A percentile compares a stretch with the other conserved stretches of the same genome.
Evolutionary conservation across 2,888 invertebrate genomes (phyloP).

Genomic region (Ctenicera cuprea): DNA sequence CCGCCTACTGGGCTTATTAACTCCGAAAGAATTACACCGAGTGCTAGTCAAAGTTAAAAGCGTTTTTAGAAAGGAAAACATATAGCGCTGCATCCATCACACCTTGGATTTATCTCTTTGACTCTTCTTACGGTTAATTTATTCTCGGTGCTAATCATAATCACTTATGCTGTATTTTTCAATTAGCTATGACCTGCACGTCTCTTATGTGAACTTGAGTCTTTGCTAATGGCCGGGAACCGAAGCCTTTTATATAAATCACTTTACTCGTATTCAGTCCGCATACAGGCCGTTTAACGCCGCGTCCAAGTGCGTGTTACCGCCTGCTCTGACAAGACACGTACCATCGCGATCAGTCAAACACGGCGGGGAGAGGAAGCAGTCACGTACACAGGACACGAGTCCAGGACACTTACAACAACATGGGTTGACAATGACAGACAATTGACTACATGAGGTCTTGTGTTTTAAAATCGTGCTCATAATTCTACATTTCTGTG

Average conservation of each 20-base stretch:
- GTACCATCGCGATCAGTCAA: slow-evolving; percentile 60
- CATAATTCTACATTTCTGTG: slow-evolving; percentile 43
- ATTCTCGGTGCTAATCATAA: slow-evolving; percentile 62
- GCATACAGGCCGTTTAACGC: slow-evolving; percentile 53
- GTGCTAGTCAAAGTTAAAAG: slow-evolving; percentile 30
- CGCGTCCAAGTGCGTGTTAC: slow-evolving; percentile 53
- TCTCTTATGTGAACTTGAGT: slow-evolving; percentile 57
- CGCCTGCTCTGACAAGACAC: slow-evolving; percentile 56
- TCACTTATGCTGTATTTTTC: slow-evolving; percentile 63
- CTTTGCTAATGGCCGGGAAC: slow-evolving; percentile 52
- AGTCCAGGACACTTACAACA: slow-evolving; percentile 57
- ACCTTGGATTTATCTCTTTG: slow-evolving; percentile 28
- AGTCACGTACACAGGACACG: slow-evolving; percentile 55
- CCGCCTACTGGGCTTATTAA: slow-evolving; percentile 52
- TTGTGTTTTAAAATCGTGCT: slow-evolving; percentile 54
- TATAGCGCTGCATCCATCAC: slow-evolving; percentile 57
- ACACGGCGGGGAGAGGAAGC: slow-evolving; percentile 50
- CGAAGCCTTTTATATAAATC: slow-evolving; percentile 55
- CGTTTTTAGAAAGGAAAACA: slow-evolving; percentile 53
- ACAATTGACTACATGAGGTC: slow-evolving; percentile 61
- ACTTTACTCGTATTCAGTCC: slow-evolving; percentile 53
- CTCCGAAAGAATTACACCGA: slow-evolving; percentile 44
- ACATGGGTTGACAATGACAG: slow-evolving; percentile 60
- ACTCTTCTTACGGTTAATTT: slow-evolving; percentile 60
- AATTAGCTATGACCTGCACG: slow-evolving; percentile 62